These are phyloP conservation scores for Sciurus vulgaris DNA, from an alignment of 2,797 vertebrate species.

Conservation along the genomic window DNA sequence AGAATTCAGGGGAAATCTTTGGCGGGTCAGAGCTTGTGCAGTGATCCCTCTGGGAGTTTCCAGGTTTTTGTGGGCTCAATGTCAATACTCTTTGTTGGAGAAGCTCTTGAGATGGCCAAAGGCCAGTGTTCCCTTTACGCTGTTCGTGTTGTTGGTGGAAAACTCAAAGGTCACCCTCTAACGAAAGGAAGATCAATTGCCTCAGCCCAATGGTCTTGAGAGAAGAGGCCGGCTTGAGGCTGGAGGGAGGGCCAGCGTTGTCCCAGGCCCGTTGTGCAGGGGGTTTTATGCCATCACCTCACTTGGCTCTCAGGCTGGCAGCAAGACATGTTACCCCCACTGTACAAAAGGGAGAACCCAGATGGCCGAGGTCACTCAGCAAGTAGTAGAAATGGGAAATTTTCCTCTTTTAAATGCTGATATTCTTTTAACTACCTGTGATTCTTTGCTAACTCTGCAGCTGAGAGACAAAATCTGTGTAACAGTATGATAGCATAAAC, in stretches of 20 bases:
- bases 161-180: slow-evolving; percentile 20
- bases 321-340: too few species aligned
- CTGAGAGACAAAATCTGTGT: neutral
- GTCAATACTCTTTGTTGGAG: slow-evolving; percentile 56
- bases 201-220: neutral
- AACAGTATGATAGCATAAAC: neutral
- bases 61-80: slow-evolving; percentile 47
- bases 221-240: neutral
- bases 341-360: neutral
- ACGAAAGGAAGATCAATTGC: slow-evolving; percentile 33
- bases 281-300: neutral
- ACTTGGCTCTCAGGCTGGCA: neutral
- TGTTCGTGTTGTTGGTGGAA: slow-evolving; percentile 5
- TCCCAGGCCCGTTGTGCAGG: neutral
- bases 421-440: neutral
- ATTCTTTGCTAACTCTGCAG: neutral
- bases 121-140: slow-evolving; percentile 18
- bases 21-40: slow-evolving; percentile 39
- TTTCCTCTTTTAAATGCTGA: slow-evolving; percentile 38
- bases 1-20: slow-evolving; percentile 72
- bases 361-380: neutral
- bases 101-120: neutral
- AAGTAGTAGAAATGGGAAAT: neutral
- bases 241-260: neutral
- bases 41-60: slow-evolving; percentile 74